Evolutionary conservation across 2,888 invertebrate genomes (phyloP).

Genomic region (Polymixis lichenea): DNA sequence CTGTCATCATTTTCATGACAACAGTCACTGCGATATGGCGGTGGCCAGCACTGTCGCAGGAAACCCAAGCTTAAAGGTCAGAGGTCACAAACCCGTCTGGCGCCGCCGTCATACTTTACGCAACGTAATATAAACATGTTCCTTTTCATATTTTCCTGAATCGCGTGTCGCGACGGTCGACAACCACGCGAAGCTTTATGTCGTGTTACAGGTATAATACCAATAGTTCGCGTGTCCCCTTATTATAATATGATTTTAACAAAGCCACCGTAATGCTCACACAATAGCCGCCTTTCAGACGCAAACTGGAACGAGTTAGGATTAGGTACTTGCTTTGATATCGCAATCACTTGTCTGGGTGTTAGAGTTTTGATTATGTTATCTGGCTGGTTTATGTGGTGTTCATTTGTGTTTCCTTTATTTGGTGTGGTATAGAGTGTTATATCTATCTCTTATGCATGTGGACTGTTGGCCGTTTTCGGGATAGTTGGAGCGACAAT

Average conservation of each 20-base stretch:
- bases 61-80: not conserved
- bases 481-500: not conserved
- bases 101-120: constrained; percentile 12
- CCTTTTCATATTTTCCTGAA: constrained; percentile 71
- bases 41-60: not conserved
- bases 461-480: not conserved
- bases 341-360: constrained; percentile 66
- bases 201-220: constrained; percentile 81
- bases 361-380: constrained; percentile 53
- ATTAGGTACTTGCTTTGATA: constrained; percentile 72
- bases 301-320: constrained; percentile 83
- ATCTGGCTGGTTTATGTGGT: constrained; percentile 32
- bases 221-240: constrained; percentile 86
- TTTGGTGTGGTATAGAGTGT: not conserved
- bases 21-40: not conserved
- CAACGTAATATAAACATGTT: constrained; percentile 59
- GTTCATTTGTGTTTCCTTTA: constrained; percentile 16
- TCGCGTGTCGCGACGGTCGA: constrained; percentile 78
- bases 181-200: constrained; percentile 74
- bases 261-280: constrained; percentile 83
- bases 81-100: constrained; percentile 7
- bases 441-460: not conserved
- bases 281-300: constrained; percentile 83
- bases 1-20: not conserved
- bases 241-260: constrained; percentile 87